These are phyloP conservation scores for Nemotelus pantherinus DNA, from an alignment of 2,888 invertebrate genomes.

Conservation along the genomic window DNA sequence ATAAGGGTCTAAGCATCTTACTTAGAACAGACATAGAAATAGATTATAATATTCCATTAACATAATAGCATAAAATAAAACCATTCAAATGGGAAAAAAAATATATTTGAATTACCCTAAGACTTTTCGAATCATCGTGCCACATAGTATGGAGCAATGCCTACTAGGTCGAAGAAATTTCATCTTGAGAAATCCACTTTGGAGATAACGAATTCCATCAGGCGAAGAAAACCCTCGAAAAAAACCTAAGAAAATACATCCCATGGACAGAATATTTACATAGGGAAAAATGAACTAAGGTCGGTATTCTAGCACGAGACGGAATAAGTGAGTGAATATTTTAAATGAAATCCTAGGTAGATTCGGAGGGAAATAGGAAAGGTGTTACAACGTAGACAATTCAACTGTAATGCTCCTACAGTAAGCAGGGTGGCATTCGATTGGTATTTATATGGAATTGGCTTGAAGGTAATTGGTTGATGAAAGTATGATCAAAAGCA, in stretches of 20 bases:
- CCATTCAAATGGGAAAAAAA: constrained; percentile 19
- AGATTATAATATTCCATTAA: constrained; percentile 38
- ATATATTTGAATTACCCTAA: constrained; percentile 27
- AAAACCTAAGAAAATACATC: constrained; percentile 41
- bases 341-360: background rate
- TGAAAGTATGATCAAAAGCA: too few species aligned
- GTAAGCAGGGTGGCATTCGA: too few species aligned
- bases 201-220: constrained; percentile 34
- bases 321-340: constrained; percentile 12
- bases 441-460: too few species aligned
- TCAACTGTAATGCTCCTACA: too few species aligned
- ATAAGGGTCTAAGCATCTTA: background rate
- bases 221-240: constrained; percentile 16
- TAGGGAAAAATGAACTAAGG: constrained; percentile 30
- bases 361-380: background rate
- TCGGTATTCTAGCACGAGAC: background rate
- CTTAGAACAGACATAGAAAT: background rate
- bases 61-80: constrained; percentile 32
- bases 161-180: constrained; percentile 24
- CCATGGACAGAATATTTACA: constrained; percentile 30
- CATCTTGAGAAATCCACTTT: constrained; percentile 35
- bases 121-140: background rate
- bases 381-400: too few species aligned
- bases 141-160: background rate
- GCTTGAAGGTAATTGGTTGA: too few species aligned